Evolutionary conservation across 1,140 invertebrate genomes (phyloP), one percentile per base, ranked within the genome.

Genomic region (Macrobrachium rosenbergii): DNA sequence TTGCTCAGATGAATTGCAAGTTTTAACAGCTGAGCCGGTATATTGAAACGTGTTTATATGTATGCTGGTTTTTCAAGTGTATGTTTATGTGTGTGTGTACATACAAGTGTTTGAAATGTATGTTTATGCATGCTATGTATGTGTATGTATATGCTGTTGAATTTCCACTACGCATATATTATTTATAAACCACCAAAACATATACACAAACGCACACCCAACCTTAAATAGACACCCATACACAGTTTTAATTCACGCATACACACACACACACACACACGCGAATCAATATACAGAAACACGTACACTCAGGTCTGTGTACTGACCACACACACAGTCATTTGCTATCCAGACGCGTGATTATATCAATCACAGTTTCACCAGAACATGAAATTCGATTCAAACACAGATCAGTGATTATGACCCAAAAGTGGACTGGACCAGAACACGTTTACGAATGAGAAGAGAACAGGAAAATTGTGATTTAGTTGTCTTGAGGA

Each of bases 1-100:
- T 37, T 37, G 28, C 28, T 37, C 28, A 37, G 28, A 3, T 37
- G 28, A 23, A 58, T 14, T 59, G 19, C n/a, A 19, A 19, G 58
- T 59, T 10, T n/a, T 12, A 60, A 2, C 16, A 28, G 28, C 17
- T 28, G 17, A n/a, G 3, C n/a, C 11, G 19, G 17, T n/a, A 23
- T 79, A 28, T 23, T 8, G 1, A 23, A 21, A 58, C 19, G 5
- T 59, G 58, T 79, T 14, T 59, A 5, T 78, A 2, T 78, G 2
- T 78, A 19, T 78, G 43, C 28, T 37, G 28, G 28, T 37, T 37
- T 3, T 1, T 37, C 1, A 37, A n/a, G n/a, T 79, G 43, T 79
- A 52, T 79, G 43, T 79, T 0, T 79, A 43, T 79, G 43, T 79
- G 43, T 79, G 45, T 79, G 43, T 79, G 43, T 79, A 52, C 59